Conservation (phyloP, 2,113 vertebrate species). For the Gasterosteus nipponicus region DNA sequence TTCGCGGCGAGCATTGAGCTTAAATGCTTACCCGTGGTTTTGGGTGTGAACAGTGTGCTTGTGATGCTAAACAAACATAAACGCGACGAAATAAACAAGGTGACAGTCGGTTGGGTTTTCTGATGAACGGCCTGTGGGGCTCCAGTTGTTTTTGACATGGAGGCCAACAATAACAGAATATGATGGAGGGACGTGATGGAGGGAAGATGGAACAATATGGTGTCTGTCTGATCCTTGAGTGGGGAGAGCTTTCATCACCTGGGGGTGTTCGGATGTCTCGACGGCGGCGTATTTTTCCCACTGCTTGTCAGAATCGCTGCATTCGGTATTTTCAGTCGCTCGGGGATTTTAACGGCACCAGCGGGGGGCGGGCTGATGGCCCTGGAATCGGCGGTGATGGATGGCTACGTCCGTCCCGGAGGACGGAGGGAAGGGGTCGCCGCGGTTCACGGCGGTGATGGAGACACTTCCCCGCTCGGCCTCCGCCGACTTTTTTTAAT, state of each 20-base stretch:
- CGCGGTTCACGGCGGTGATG: constrained; percentile 52
- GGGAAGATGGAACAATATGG: constrained; percentile 59
- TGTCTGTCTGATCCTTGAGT: constrained; percentile 56
- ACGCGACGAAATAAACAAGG: constrained; percentile 28
- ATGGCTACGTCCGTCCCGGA: constrained; percentile 51
- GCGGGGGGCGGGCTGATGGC: too few relatives aligned
- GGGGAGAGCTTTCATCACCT: constrained; percentile 65
- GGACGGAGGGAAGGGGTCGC: constrained; percentile 57
- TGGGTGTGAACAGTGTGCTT: constrained; percentile 23
- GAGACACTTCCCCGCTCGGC: constrained; percentile 61
- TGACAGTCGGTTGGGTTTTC: constrained; percentile 28
- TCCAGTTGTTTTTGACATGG: constrained; percentile 38
- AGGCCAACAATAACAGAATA: constrained; percentile 30
- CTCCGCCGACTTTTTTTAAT: constrained; percentile 66
- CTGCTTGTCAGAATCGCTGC: constrained; percentile 53
- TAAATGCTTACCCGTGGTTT: constrained; percentile 18
- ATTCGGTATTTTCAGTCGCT: constrained; percentile 59
- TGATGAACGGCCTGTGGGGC: constrained; percentile 50
- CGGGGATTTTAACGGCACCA: constrained; percentile 51
- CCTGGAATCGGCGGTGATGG: constrained; percentile 62
- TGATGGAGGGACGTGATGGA: constrained; percentile 22
- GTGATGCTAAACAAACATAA: constrained; percentile 44
- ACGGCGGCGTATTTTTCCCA: neutral
- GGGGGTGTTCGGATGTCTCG: constrained; percentile 54
- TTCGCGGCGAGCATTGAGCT: constrained; percentile 2